Base-by-base conservation (phyloP, 2,888 invertebrate species). In the Macrosoma leucophasiata region DNA sequence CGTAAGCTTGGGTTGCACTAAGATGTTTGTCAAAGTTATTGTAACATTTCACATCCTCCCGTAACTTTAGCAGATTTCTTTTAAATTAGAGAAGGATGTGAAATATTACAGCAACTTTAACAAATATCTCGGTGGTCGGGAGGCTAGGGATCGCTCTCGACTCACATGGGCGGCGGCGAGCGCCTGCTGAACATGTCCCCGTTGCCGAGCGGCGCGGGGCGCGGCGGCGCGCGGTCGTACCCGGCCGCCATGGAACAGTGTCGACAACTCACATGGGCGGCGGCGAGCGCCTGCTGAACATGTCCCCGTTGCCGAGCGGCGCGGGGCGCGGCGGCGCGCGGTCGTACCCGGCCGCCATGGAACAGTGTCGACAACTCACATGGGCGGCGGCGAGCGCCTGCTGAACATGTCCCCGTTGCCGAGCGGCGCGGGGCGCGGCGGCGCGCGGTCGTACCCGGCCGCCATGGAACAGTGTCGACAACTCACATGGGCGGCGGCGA, bases 101-200 rank as follows among this genome's bases (percentile, higher is more conserved):
- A n/a, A n/a, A n/a, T n/a, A n/a, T n/a, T n/a, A n/a, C n/a, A n/a
- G n/a, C n/a, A n/a, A n/a, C n/a, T n/a, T n/a, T n/a, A n/a, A n/a
- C n/a, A n/a, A n/a, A n/a, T n/a, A n/a, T n/a, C n/a, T n/a, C n/a
- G n/a, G n/a, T n/a, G n/a, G n/a, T n/a, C n/a, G n/a, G n/a, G n/a
- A n/a, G n/a, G n/a, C n/a, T n/a, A n/a, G n/a, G n/a, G n/a, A n/a
- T n/a, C n/a, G n/a, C n/a, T n/a, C n/a, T n/a, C n/a, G n/a, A 67
- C 74, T 69, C 27, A 77, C 77, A 78, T 77, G 28, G 54, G 46
- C 12, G 59, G 55, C 25, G 75, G 76, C 29, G 77, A 72, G 41
- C 85, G 67, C 36, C 86, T 62, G 58, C 81, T 84, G 59, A 77
- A 86, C 78, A 86, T 84, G 39, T 76, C 76, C 4, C 77, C 78